Conservation (phyloP, 2,888 invertebrate species). For the Chloroclysta siterata region DNA sequence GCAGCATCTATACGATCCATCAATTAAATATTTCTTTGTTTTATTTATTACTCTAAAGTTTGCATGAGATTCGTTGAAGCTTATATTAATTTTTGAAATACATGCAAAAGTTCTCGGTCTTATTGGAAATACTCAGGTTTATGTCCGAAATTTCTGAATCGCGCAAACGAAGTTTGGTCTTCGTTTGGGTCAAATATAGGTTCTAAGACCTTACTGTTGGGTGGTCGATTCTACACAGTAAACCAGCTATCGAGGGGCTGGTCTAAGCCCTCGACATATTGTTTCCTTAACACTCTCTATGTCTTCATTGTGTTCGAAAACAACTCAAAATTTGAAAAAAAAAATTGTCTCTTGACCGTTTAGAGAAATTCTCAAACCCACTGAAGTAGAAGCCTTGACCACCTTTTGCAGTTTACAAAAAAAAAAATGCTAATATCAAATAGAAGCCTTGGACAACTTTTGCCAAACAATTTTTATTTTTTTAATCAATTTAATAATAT, state of each 20-base stretch:
- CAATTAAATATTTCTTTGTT: conserved; percentile 2
- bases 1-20: background rate
- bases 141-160: conserved; percentile 49
- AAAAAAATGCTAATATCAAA: no score
- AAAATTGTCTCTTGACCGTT: conserved; percentile 76
- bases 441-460: no score
- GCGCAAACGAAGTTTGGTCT: conserved; percentile 53
- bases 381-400: conserved; percentile 73
- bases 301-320: conserved; percentile 67
- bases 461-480: no score
- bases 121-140: conserved; percentile 4
- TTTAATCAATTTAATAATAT: no score
- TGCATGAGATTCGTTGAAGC: background rate
- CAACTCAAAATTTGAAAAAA: conserved; percentile 56
- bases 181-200: background rate
- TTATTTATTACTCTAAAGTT: background rate
- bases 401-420: conserved; percentile 51
- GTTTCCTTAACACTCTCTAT: conserved; percentile 57
- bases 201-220: conserved; percentile 5
- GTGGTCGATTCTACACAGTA: conserved; percentile 78
- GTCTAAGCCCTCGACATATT: conserved; percentile 54
- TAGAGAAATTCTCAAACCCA: conserved; percentile 78
- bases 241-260: conserved; percentile 70
- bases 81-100: background rate
- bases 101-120: background rate